These are phyloP conservation scores for Panthera uncia DNA, from an alignment of 2,113 vertebrate genomes.

Conservation along the genomic window DNA sequence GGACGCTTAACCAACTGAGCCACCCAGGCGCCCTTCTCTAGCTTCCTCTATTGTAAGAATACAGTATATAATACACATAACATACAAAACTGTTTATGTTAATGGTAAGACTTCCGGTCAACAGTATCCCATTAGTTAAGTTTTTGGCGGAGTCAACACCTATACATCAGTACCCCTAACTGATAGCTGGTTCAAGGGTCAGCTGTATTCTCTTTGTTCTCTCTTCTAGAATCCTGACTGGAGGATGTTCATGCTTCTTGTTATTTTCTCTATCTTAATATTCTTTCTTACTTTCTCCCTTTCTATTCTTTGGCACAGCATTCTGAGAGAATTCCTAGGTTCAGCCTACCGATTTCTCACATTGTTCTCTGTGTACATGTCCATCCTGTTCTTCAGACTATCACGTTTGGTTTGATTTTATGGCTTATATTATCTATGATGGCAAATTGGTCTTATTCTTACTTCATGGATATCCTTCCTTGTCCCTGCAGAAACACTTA, in stretches of 20 bases:
- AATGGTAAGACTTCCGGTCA: neutral
- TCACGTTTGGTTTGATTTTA: neutral
- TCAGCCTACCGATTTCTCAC: neutral
- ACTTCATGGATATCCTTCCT: neutral
- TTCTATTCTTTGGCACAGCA: neutral
- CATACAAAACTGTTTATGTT: neutral
- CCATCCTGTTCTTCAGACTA: neutral
- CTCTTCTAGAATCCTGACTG: neutral
- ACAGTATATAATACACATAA: neutral
- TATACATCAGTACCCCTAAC: neutral
- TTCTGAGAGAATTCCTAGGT: neutral
- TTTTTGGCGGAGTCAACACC: neutral
- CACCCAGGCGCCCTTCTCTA: too few species aligned
- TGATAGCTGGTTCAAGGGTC: neutral
- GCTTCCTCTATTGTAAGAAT: neutral
- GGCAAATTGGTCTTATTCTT: neutral
- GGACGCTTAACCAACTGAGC: too few species aligned
- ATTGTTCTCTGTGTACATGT: accelerated
- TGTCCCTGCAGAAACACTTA: neutral
- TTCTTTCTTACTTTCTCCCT: neutral
- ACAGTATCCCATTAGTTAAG: neutral
- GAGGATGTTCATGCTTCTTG: neutral
- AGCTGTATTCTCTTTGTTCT: neutral
- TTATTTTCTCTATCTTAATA: neutral
- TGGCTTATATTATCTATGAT: neutral